Evolutionary conservation across 37 sponge, comb jelly and placozoan species (phyloP), one percentile per base, ranked within the genome.

Genomic region (Petrosia ficiformis): DNA sequence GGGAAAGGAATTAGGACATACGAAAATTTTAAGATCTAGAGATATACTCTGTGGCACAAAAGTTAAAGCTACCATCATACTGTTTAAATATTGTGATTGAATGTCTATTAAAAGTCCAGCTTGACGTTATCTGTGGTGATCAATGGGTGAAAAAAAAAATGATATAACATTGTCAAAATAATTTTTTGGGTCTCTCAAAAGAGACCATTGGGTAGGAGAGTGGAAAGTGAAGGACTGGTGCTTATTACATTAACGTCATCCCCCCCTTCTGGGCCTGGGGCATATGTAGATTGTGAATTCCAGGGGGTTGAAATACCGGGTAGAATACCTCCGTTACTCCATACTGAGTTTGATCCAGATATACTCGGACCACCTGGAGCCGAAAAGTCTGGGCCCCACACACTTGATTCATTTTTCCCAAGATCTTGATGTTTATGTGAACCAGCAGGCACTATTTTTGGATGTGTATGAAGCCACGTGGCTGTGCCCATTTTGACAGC

Each of bases 151-250:
- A n/a, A n/a, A n/a, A n/a, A n/a, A n/a, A n/a, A n/a, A n/a, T n/a
- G n/a, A n/a, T n/a, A n/a, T n/a, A n/a, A n/a, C n/a, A n/a, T n/a
- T n/a, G n/a, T n/a, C n/a, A n/a, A n/a, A n/a, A n/a, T n/a, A n/a
- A n/a, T n/a, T n/a, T n/a, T n/a, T n/a, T n/a, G n/a, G n/a, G n/a
- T 14, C 54, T 14, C 28, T 85, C 70, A 83, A 60, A 90, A 73
- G 25, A 90, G 64, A 24, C 86, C 90, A 77, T 81, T 80, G 57
- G 90, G 90, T 33, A 90, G 74, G 42, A 80, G 72, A 0, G 82
- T 73, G 11, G 78, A 67, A 39, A 83, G 58, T 4, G 84, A 75
- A 33, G 82, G 78, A 31, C 70, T 78, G 30, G 80, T 39, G 37
- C 76, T 76, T 26, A 68, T 67, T 29, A 25, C 16, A 1, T 10